Conservation (phyloP, 2,888 invertebrate genomes). For the Lithophane semibrunnea region DNA sequence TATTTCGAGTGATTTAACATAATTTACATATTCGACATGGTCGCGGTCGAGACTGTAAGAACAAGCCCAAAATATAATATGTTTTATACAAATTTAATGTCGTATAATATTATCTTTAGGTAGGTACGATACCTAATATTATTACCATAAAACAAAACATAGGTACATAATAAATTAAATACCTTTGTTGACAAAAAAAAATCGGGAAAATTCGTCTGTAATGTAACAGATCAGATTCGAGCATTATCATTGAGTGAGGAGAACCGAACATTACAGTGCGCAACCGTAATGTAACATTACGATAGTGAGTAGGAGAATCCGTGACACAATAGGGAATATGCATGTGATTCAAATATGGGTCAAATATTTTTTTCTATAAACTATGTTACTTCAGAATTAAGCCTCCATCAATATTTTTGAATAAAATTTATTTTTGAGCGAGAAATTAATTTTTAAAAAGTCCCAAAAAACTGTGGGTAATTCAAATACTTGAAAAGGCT, state of each 20-base stretch:
- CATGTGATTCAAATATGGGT: too few relatives aligned
- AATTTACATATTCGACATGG: neutral
- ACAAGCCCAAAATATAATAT: conserved; percentile 15
- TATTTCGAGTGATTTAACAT: conserved; percentile 42
- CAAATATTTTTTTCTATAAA: too few relatives aligned
- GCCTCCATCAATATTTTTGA: too few relatives aligned
- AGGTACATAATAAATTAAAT: neutral
- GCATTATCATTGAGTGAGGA: neutral
- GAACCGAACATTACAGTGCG: neutral
- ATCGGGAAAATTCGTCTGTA: neutral
- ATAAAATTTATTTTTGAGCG: too few relatives aligned
- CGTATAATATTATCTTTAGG: neutral
- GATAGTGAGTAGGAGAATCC: neutral
- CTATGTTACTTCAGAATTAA: too few relatives aligned
- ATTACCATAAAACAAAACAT: neutral
- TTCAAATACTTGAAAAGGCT: too few relatives aligned
- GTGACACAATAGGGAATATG: too few relatives aligned
- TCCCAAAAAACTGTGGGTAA: too few relatives aligned
- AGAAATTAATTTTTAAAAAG: too few relatives aligned
- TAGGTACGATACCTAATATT: neutral
- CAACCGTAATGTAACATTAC: neutral
- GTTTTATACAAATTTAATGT: neutral
- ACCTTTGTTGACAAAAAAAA: neutral
- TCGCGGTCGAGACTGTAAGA: neutral
- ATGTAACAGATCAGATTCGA: neutral